phyloP scores from a whole-genome alignment of 1,140 invertebrate species.

The Saxidomus purpurata region DNA sequence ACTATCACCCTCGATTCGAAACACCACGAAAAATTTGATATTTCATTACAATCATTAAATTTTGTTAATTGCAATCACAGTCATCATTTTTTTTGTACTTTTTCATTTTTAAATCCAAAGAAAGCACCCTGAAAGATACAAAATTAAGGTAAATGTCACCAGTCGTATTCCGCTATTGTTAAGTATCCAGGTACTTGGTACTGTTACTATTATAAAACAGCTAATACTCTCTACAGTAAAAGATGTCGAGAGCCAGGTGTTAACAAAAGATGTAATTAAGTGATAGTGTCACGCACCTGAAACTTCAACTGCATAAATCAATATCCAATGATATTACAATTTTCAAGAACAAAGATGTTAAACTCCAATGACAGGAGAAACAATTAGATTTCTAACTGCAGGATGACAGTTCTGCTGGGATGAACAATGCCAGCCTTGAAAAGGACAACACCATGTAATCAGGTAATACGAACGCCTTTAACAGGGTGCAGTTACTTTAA shows the following conservation, averaged over 20 bases:
- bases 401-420: background rate
- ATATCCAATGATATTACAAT: constrained; percentile 9
- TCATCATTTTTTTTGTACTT: too few species aligned
- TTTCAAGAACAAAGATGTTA: background rate
- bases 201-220: too few species aligned
- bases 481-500: background rate
- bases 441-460: background rate
- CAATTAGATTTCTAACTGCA: background rate
- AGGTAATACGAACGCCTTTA: background rate
- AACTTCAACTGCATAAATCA: background rate
- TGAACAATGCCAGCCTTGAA: background rate
- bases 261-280: constrained; percentile 13
- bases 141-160: too few species aligned
- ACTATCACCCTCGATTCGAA: too few species aligned
- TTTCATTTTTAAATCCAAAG: too few species aligned
- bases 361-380: background rate
- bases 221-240: too few species aligned
- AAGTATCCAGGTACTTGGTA: too few species aligned
- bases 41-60: too few species aligned
- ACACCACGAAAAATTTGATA: too few species aligned
- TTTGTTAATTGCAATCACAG: too few species aligned
- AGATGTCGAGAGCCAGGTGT: background rate
- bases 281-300: background rate
- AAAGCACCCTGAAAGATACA: too few species aligned
- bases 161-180: too few species aligned